Conservation (phyloP, 1,140 invertebrate species). For the Bombus balteatus region DNA sequence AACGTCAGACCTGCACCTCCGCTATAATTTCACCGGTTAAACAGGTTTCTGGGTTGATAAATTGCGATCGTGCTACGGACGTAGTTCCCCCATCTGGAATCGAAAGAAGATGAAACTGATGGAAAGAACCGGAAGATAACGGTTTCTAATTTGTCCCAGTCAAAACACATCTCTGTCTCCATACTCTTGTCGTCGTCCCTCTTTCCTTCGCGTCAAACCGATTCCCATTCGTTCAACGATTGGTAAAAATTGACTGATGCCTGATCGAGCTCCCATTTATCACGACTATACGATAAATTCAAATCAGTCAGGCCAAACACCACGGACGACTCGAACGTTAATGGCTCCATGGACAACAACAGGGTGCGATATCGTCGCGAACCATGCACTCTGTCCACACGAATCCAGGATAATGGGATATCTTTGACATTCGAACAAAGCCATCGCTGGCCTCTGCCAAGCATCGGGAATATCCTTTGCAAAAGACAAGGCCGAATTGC, state of each 20-base stretch:
- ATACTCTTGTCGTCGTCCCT: background rate
- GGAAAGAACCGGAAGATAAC: background rate
- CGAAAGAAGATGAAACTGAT: background rate
- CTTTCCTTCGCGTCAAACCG: background rate
- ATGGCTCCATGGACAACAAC: background rate
- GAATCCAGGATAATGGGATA: background rate
- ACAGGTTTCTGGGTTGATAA: background rate
- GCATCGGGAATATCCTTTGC: too few species aligned
- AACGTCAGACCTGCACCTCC: too few species aligned
- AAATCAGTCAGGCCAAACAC: background rate
- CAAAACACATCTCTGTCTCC: background rate
- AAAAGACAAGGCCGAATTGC: background rate
- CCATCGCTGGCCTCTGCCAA: too few species aligned
- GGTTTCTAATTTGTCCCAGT: background rate
- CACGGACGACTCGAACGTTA: slow-evolving; percentile 4
- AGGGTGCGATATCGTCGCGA: slow-evolving; percentile 17
- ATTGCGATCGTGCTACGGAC: background rate
- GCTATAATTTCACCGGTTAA: slow-evolving; percentile 6
- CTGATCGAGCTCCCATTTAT: background rate
- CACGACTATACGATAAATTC: background rate
- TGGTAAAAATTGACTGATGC: background rate
- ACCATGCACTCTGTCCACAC: background rate
- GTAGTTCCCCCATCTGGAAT: background rate
- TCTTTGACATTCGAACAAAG: slow-evolving; percentile 8
- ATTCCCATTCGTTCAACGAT: background rate